Evolutionary conservation across 2,113 vertebrate species (phyloP).

Genomic region (Dipodomys spectabilis): DNA sequence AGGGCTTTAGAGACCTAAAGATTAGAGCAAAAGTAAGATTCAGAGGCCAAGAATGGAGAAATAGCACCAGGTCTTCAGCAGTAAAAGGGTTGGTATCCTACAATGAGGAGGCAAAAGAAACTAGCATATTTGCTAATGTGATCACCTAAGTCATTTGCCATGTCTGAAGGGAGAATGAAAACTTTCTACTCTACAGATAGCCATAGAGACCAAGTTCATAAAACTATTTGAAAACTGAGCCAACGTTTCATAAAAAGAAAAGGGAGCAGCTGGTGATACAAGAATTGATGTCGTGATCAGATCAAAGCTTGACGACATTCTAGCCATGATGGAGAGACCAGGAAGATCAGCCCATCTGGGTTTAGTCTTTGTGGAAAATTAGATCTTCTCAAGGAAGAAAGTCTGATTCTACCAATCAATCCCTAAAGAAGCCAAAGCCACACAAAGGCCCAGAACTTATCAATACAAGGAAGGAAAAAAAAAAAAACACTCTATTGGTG

Average conservation of each 20-base stretch:
- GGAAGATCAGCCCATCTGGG: conserved; percentile 71
- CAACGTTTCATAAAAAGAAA: not conserved
- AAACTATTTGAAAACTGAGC: not conserved
- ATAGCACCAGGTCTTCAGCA: not conserved
- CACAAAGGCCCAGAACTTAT: too few species aligned
- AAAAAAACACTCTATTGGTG: not conserved
- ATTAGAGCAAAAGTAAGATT: not conserved
- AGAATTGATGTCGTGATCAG: not conserved
- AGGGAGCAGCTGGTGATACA: not conserved
- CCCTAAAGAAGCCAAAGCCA: not conserved
- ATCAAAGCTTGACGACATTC: not conserved
- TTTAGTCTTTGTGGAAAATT: conserved; percentile 73
- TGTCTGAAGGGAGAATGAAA: not conserved
- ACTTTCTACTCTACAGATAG: not conserved
- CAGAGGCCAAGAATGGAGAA: not conserved
- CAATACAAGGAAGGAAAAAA: too few species aligned
- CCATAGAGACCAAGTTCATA: not conserved
- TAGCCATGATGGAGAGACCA: not conserved
- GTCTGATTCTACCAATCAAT: conserved; percentile 75
- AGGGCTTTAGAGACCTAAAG: not conserved
- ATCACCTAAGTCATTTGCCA: not conserved
- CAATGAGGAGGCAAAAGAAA: not conserved
- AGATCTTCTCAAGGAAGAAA: conserved; percentile 80
- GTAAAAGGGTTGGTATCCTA: rapidly evolving
- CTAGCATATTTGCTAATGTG: too few species aligned